These are phyloP conservation scores for Zygothrica quintamaculata DNA, from an alignment of 2,888 invertebrate genomes.

Conservation along the genomic window DNA sequence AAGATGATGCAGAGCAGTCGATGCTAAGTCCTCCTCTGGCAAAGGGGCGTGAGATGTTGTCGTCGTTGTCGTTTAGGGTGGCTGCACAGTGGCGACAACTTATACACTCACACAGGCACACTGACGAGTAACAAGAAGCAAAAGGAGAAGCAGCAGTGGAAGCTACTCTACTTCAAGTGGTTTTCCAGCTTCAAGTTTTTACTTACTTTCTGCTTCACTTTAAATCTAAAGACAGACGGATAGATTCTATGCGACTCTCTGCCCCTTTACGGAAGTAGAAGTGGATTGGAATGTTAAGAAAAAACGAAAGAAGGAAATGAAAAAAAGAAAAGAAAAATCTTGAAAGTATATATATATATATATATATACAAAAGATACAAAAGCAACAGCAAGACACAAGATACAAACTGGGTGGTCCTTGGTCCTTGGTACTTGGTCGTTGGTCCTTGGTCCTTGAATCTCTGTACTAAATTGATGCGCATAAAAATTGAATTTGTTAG, in stretches of 20 bases:
- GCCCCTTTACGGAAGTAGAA: neutral
- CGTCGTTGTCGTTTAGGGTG: conserved; percentile 36
- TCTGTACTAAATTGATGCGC: conserved; percentile 50
- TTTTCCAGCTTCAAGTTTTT: conserved; percentile 54
- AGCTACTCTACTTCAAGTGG: conserved; percentile 40
- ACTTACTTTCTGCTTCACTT: conserved; percentile 1
- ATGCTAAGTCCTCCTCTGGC: conserved; percentile 38
- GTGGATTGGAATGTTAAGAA: neutral
- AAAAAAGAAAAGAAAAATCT: neutral
- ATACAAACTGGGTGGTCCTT: conserved; percentile 33
- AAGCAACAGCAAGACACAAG: conserved; percentile 2
- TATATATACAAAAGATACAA: too few species aligned
- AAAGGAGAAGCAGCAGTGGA: neutral
- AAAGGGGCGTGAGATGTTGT: conserved; percentile 11
- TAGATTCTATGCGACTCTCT: conserved; percentile 13
- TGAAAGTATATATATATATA: neutral
- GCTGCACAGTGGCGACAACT: conserved; percentile 34
- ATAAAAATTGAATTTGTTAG: conserved; percentile 77
- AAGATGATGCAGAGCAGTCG: conserved; percentile 53
- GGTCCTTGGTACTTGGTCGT: neutral
- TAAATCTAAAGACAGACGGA: conserved; percentile 4
- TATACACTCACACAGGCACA: neutral
- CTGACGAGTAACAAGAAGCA: neutral
- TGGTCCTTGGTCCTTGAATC: conserved; percentile 29
- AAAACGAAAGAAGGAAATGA: neutral